phyloP scores from a whole-genome alignment of 2,888 invertebrate genomes.

The Junonia oenone region DNA sequence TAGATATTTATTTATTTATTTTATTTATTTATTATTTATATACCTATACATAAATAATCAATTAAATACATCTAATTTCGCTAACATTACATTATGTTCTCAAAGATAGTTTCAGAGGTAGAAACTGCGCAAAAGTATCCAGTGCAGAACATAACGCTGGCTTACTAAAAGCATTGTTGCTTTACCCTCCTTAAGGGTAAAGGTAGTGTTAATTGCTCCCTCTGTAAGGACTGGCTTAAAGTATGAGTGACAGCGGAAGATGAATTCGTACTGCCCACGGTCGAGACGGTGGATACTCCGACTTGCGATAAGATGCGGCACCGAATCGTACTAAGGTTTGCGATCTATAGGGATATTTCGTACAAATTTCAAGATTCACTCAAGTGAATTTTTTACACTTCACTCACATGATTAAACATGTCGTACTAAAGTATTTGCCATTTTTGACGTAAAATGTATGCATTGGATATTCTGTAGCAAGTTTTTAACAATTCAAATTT shows the following conservation, averaged over 20 bases:
- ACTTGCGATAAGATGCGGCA: too few relatives aligned
- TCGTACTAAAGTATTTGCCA: too few relatives aligned
- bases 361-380: too few relatives aligned
- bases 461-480: too few relatives aligned
- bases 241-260: not conserved
- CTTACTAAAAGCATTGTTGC: slow-evolving; percentile 58
- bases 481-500: too few relatives aligned
- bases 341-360: too few relatives aligned
- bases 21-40: not conserved
- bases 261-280: not conserved
- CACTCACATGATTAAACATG: too few relatives aligned
- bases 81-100: not conserved
- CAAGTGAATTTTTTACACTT: too few relatives aligned
- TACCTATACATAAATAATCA: not conserved
- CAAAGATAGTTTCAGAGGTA: slow-evolving; percentile 1
- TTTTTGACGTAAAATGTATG: too few relatives aligned
- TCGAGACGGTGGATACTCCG: too few relatives aligned
- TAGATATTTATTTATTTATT: too few relatives aligned
- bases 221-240: slow-evolving; percentile 16
- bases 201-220: slow-evolving; percentile 45
- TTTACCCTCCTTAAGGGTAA: slow-evolving; percentile 36
- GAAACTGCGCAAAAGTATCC: not conserved
- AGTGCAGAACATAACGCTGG: slow-evolving; percentile 33
- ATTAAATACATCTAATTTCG: not conserved
- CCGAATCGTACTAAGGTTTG: too few relatives aligned